Percentiles rank a stretch among this genome's conserved stretches.
phyloP scores from a whole-genome alignment of 1,140 invertebrate species.

The Chlorops oryzae region DNA sequence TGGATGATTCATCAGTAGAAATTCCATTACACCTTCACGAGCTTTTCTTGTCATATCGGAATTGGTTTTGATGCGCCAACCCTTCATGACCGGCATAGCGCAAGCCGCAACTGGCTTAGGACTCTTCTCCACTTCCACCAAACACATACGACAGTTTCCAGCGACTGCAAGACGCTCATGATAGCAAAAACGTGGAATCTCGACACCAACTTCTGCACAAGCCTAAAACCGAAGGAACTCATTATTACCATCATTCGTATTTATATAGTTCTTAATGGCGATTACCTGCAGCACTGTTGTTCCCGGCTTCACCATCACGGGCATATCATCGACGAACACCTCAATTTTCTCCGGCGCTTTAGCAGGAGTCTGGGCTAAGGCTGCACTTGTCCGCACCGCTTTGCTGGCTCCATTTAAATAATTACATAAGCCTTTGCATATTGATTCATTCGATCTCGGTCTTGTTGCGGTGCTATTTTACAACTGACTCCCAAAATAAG shows the following conservation, averaged over 20 bases:
- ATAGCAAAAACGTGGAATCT: slow-evolving; percentile 99
- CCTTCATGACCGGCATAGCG: slow-evolving; percentile 99
- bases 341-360: slow-evolving; percentile 78
- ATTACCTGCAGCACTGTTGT: slow-evolving; percentile 94
- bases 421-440: too few relatives aligned
- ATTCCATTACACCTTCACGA: slow-evolving; percentile 98
- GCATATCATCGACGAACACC: slow-evolving; percentile 96
- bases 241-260: slow-evolving; percentile 9
- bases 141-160: slow-evolving; percentile 98
- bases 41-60: slow-evolving; percentile 93
- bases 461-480: too few relatives aligned
- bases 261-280: too few relatives aligned
- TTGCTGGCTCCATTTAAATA: too few relatives aligned
- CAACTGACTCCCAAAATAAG: too few relatives aligned
- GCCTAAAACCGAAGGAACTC: slow-evolving; percentile 57
- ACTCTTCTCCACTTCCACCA: slow-evolving; percentile 97
- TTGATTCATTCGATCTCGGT: too few relatives aligned
- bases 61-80: slow-evolving; percentile 91
- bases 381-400: slow-evolving; percentile 44
- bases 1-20: slow-evolving; percentile 96
- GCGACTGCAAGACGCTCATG: slow-evolving; percentile 97
- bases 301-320: slow-evolving; percentile 88
- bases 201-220: slow-evolving; percentile 89
- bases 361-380: slow-evolving; percentile 47
- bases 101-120: slow-evolving; percentile 96